Base-by-base conservation (phyloP, 2,797 vertebrate genomes). In the Pseudotriccus pelzelni region DNA sequence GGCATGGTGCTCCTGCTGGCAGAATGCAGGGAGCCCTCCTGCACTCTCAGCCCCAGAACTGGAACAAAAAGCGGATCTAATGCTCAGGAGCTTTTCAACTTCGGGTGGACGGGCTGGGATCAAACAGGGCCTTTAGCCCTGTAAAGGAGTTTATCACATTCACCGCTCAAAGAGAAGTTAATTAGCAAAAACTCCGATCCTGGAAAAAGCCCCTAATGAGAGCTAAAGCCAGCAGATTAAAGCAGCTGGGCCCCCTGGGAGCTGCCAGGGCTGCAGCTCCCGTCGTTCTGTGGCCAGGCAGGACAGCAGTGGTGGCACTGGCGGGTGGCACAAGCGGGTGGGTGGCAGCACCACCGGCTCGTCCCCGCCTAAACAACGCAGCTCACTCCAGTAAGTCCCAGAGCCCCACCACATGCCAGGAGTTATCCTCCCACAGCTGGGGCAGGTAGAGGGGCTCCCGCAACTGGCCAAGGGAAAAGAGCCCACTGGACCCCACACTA, bases 371-470 rank as follows among this genome's bases (percentile, higher is more conserved):
- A 4, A 52, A 20, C 11, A 24, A 87, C 23, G 58, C 37, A 27
- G 8, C 41, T 22, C 2, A 15, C 32, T 23, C 32, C 15, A 25
- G 0, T 0, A 2, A 28, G 0, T 21, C 5, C 3, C 56, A 12
- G 36, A 46, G 58, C 3, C 37, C 28, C 62, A 27, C n/a, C 74
- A 30, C 14, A 3, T 20, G 62, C 28, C 27, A 5, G 4, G 22
- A 41, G 24, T 62, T 28, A 36, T 37, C 39, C 46, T 84, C 52
- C 30, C n/a, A 46, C 73, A 72, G 52, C 34, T 59, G 7, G 22
- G 4, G 49, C 27, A 4, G 27, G 55, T 32, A 17, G 28, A 32
- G 3, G 5, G 12, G 66, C 41, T 37, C 64, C 43, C 14, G 4
- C 39, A 28, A 49, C 41, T 47, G 7, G 30, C 24, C 17, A 17